phyloP scores from a whole-genome alignment of 2,888 invertebrate genomes.

The Eupithecia insigniata region DNA sequence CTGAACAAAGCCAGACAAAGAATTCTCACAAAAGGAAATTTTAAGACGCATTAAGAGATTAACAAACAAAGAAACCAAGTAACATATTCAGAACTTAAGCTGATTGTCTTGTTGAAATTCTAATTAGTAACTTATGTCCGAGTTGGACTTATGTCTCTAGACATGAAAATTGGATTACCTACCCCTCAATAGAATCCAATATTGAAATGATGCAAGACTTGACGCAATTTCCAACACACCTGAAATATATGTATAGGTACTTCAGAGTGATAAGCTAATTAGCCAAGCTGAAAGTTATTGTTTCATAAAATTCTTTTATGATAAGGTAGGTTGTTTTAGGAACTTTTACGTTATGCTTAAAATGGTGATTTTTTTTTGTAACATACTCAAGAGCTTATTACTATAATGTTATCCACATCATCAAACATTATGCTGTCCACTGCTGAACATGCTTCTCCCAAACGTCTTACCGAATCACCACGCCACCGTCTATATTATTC shows the following conservation, averaged over 20 bases:
- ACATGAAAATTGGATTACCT: conserved; percentile 39
- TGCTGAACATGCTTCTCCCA: neutral
- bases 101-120: neutral
- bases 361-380: neutral
- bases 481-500: too few relatives aligned
- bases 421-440: neutral
- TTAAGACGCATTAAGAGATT: neutral
- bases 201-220: conserved; percentile 29
- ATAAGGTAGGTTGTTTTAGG: conserved; percentile 2
- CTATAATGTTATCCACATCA: neutral
- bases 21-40: neutral
- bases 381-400: neutral
- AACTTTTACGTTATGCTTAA: neutral
- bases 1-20: neutral
- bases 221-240: conserved; percentile 21
- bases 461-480: neutral
- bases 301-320: conserved; percentile 12
- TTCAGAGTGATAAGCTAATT: conserved; percentile 55
- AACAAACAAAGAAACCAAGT: conserved; percentile 8
- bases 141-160: neutral
- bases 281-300: conserved; percentile 31
- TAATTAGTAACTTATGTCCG: neutral
- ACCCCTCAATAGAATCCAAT: conserved; percentile 34
- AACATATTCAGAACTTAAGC: neutral
- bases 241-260: conserved; percentile 11